A percentile compares a stretch with the other conserved stretches of the same genome.
Evolutionary conservation across 2,113 vertebrate species (phyloP).

Genomic region (Marcusenius ussheri): DNA sequence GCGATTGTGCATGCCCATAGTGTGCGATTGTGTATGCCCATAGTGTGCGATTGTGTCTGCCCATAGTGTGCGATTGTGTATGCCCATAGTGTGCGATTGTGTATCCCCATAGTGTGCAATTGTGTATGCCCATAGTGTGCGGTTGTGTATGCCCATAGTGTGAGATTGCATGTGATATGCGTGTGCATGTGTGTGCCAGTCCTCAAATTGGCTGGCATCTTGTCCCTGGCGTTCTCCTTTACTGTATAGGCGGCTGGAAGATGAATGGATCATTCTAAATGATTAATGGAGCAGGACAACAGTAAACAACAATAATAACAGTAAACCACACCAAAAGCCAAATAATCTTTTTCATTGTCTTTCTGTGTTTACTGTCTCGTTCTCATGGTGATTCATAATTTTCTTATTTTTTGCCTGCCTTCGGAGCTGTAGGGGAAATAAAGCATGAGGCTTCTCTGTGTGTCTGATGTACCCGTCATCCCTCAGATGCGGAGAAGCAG

Average conservation of each 20-base stretch:
- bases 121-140: not conserved
- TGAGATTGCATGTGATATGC: not conserved
- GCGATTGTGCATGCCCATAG: too few species aligned
- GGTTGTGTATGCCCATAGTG: too few species aligned
- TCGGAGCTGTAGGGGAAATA: not conserved
- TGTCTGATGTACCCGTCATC: slow-evolving; percentile 1
- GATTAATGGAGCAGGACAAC: not conserved
- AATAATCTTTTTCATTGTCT: not conserved
- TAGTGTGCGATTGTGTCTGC: too few species aligned
- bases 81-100: too few species aligned
- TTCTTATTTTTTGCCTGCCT: not conserved
- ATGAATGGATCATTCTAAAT: not conserved
- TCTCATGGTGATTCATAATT: not conserved
- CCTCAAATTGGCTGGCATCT: not conserved
- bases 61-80: too few species aligned
- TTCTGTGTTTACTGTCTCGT: not conserved
- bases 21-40: too few species aligned
- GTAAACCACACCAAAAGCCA: not conserved
- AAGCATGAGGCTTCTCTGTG: not conserved
- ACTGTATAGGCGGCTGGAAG: not conserved
- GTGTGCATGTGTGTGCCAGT: not conserved
- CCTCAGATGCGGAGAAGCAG: slow-evolving; percentile 63
- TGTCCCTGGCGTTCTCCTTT: not conserved
- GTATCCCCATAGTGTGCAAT: too few species aligned
- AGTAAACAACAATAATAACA: not conserved